Evolutionary conservation across 2,113 vertebrate species (phyloP), one percentile per base, ranked within the genome.

Genomic region (Helogale parvula): DNA sequence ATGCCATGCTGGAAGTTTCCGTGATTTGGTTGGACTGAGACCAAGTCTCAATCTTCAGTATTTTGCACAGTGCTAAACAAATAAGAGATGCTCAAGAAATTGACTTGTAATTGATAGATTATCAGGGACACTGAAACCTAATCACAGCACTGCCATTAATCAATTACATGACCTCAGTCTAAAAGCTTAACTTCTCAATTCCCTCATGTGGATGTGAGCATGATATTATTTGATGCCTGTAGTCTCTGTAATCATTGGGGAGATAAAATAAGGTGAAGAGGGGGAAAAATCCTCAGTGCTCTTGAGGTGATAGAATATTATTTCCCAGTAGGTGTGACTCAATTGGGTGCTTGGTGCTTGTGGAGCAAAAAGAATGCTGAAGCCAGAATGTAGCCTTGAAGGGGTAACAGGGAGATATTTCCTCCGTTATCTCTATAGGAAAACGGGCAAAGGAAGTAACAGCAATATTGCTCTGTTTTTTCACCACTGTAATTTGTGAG

Each of bases 61-160:
- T 31, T 95, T 95, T 81, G 13, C 57, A 65, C 10, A 85, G 38
- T 35, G 68, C 65, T 94, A 72, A 94, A 91, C 72, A 90, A 95
- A 97, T 21, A 93, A 72, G 57, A 76, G 54, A 68, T 95, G 71
- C 66, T 97, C 95, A 82, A 52, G 88, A 47, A 60, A 94, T 95
- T 0, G 60, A 92, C 50, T 87, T 77, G 38, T 41, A 83, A 94
- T 79, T 92, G 97, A 95, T 74, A 97, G 93, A 93, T 87, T 95
- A 97, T 95, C 66, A 45, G n/a, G n/a, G 68, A 96, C 96, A 87
- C 35, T 41, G 79, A 91, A 80, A 80, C 50, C 80, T 92, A 89
- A 90, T 86, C 74, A 96, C 8, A 96, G 74, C 19, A 72, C 38
- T 85, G 52, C 76, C 65, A 63, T 88, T 92, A 94, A 93, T 95